Percentiles rank a stretch among this genome's conserved stretches.
Conservation (phyloP, 2,113 vertebrate species). For the Hippocampus guttulatus region DNA sequence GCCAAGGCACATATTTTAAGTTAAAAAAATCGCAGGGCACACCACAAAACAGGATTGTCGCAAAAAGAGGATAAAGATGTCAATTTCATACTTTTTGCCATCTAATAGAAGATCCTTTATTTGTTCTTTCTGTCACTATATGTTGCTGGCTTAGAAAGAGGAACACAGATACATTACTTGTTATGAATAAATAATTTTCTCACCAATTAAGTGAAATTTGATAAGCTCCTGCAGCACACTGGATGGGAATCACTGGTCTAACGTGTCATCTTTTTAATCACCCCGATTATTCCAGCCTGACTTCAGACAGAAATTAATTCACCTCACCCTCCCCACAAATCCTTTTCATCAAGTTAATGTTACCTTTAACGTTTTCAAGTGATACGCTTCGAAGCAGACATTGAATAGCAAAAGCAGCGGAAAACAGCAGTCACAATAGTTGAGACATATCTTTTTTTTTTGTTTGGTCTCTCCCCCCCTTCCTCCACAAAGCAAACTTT, state of each 20-base stretch:
- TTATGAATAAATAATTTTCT: too few species aligned
- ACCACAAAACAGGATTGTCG: too few species aligned
- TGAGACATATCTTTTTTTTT: slow-evolving; percentile 39
- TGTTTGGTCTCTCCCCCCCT: not conserved
- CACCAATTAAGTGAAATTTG: too few species aligned
- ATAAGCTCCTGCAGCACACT: too few species aligned
- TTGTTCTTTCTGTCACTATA: too few species aligned
- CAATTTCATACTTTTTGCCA: too few species aligned
- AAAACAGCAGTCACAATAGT: slow-evolving; percentile 38
- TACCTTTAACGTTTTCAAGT: slow-evolving; percentile 55
- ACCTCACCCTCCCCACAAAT: not conserved
- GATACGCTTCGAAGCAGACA: slow-evolving; percentile 42
- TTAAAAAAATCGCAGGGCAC: too few species aligned
- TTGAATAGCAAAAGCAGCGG: slow-evolving; percentile 39
- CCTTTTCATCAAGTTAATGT: slow-evolving; percentile 45
- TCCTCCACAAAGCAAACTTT: slow-evolving; percentile 38
- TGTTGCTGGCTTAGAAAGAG: too few species aligned
- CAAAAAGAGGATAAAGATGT: too few species aligned
- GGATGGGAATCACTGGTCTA: not conserved
- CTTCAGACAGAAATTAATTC: slow-evolving; percentile 26
- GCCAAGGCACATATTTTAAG: too few species aligned
- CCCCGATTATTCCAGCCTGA: not conserved
- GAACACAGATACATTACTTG: too few species aligned
- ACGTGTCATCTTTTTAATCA: not conserved
- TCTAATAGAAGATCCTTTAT: too few species aligned